These are phyloP conservation scores for Trichopoda pennipes DNA, from an alignment of 2,888 invertebrate species.

Conservation along the genomic window DNA sequence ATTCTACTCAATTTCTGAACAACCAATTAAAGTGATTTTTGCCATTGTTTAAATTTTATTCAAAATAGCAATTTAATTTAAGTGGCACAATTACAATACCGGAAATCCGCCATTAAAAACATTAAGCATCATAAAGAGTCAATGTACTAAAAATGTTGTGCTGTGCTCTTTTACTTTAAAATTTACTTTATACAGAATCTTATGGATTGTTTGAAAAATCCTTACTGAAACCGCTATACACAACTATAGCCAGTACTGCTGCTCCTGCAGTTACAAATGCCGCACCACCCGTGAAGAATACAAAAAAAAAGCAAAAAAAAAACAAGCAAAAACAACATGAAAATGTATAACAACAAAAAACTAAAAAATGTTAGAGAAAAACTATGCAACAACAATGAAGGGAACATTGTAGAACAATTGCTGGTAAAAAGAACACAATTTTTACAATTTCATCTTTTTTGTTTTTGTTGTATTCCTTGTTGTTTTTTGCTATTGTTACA, in stretches of 20 bases:
- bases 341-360: background rate
- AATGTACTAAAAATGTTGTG: conserved; percentile 59
- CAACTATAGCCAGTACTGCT: conserved; percentile 12
- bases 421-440: conserved; percentile 62
- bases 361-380: conserved; percentile 32
- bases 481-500: conserved; percentile 39
- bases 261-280: conserved; percentile 29
- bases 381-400: conserved; percentile 46
- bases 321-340: too few relatives aligned
- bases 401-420: conserved; percentile 56
- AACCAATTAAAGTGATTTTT: conserved; percentile 1
- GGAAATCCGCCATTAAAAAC: conserved; percentile 72
- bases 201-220: conserved; percentile 21
- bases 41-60: conserved; percentile 28
- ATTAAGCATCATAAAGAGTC: conserved; percentile 59
- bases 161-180: conserved; percentile 18
- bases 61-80: conserved; percentile 59
- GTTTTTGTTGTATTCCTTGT: conserved; percentile 24
- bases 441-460: conserved; percentile 32
- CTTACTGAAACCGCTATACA: conserved; percentile 24
- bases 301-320: conserved; percentile 3
- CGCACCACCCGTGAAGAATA: conserved; percentile 55
- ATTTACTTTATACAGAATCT: conserved; percentile 23
- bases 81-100: conserved; percentile 71
- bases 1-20: background rate